phyloP scores from a whole-genome alignment of 2,797 vertebrate genomes.

The Meriones psammophilus region DNA sequence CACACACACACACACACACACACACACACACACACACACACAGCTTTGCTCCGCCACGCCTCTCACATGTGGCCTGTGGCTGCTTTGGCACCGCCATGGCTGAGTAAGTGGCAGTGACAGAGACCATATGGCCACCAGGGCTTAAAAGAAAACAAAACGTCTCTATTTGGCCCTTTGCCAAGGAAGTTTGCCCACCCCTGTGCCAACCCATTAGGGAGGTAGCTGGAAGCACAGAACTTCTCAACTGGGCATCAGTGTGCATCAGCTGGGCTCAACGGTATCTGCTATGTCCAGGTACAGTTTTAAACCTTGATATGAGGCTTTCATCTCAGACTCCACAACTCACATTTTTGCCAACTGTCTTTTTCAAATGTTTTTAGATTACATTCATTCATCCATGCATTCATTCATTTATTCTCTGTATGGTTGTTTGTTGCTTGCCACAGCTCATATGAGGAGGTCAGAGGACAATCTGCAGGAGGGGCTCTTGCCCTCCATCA shows the following conservation, averaged over 20 bases:
- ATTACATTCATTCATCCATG: neutral
- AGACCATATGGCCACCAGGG: neutral
- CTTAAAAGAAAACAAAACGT: neutral
- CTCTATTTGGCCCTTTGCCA: constrained; percentile 11
- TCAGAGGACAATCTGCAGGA: neutral
- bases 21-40: neutral
- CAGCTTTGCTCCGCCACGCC: neutral
- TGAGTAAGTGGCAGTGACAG: neutral
- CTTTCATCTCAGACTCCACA: neutral
- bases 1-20: neutral
- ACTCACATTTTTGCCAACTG: neutral
- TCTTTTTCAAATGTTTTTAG: neutral
- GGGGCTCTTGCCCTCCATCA: neutral
- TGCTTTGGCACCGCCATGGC: neutral
- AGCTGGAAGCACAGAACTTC: neutral
- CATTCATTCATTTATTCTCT: no score
- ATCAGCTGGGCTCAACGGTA: neutral
- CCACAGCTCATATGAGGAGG: neutral
- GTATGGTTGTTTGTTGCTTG: neutral
- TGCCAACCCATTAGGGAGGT: neutral
- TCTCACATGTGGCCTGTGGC: neutral
- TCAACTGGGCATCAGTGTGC: neutral
- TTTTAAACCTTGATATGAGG: neutral
- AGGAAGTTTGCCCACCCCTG: neutral
- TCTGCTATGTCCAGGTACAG: neutral